Evolutionary conservation across 2,888 invertebrate species (phyloP).

Genomic region (Drosophila incognita): DNA sequence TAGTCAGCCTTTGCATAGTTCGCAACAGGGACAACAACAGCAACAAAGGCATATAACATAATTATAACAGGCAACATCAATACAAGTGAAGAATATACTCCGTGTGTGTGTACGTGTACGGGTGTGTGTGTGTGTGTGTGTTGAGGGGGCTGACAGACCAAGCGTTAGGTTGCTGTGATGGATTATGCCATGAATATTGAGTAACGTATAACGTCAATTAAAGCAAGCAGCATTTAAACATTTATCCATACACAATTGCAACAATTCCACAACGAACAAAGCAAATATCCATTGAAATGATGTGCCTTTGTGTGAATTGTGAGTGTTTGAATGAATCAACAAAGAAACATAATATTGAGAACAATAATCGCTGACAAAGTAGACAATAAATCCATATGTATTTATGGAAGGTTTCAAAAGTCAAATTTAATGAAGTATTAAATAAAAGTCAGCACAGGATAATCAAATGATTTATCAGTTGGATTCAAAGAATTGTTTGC

Average conservation of each 20-base stretch:
- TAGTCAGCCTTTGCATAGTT: constrained; percentile 32
- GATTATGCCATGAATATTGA: constrained; percentile 3
- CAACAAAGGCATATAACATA: constrained; percentile 29
- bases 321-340: neutral
- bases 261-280: neutral
- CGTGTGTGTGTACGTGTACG: neutral
- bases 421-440: constrained; percentile 5
- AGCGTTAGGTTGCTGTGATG: neutral
- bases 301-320: neutral
- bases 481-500: constrained; percentile 31
- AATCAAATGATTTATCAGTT: constrained; percentile 45
- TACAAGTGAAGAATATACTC: neutral
- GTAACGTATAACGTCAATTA: constrained; percentile 7
- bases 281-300: neutral
- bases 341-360: neutral
- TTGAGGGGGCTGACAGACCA: neutral
- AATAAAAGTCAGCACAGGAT: constrained; percentile 16
- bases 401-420: neutral
- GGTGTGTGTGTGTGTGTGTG: neutral
- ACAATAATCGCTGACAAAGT: neutral
- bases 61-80: constrained; percentile 33
- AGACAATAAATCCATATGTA: constrained; percentile 21
- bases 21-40: constrained; percentile 6
- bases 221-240: constrained; percentile 13
- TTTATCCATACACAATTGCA: constrained; percentile 22